Evolutionary conservation across 2,797 vertebrate species (phyloP).

Genomic region (Poeciliopsis presidionis): DNA sequence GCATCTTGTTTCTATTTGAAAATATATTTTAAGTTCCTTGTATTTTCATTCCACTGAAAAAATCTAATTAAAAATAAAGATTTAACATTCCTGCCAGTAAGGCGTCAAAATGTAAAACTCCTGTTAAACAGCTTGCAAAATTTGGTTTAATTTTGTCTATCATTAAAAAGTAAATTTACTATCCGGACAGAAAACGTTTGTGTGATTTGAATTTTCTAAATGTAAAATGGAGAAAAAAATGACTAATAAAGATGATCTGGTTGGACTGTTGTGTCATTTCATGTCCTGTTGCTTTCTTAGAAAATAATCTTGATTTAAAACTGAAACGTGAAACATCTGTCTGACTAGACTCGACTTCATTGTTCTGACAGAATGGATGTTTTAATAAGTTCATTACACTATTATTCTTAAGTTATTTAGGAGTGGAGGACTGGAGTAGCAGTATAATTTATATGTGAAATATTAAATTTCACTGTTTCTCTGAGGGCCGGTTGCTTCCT

Average conservation of each 20-base stretch:
- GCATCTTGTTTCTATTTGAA: neutral
- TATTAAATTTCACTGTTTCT: no score
- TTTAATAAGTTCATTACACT: no score
- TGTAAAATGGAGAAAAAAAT: neutral
- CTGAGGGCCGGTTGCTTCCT: no score
- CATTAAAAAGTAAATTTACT: neutral
- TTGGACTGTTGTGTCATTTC: neutral
- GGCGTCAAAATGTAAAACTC: neutral
- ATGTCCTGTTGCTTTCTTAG: neutral
- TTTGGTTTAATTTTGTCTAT: neutral
- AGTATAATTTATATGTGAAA: no score
- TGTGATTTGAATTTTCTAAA: neutral
- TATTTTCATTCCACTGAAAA: neutral
- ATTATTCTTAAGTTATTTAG: no score
- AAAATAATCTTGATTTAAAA: neutral
- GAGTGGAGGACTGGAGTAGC: no score
- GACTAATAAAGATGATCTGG: neutral
- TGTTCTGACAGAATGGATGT: no score
- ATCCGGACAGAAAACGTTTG: neutral
- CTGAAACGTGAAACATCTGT: neutral
- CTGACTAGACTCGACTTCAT: no score
- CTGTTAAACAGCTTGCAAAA: neutral
- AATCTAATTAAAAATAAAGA: neutral
- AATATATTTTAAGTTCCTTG: neutral
- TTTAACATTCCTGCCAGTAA: neutral